Evolutionary conservation across 2,888 invertebrate species (phyloP).

Genomic region (Baccha elongata): DNA sequence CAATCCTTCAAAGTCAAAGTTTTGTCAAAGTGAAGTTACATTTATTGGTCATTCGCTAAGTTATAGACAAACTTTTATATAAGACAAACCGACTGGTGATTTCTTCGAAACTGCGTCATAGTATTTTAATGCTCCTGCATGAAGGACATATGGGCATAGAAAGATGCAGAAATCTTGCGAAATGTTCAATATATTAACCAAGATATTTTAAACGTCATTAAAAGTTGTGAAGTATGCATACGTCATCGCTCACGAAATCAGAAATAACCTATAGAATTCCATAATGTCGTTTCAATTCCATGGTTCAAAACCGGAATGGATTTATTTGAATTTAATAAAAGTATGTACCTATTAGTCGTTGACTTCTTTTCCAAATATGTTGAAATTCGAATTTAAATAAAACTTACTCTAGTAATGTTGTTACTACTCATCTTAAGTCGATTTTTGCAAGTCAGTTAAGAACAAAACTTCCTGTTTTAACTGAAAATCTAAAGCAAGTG

Average conservation of each 20-base stretch:
- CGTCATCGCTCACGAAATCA: constrained; percentile 70
- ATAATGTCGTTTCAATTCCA: constrained; percentile 7
- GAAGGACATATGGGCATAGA: constrained; percentile 74
- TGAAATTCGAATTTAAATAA: constrained; percentile 13
- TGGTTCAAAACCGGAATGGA: constrained; percentile 32
- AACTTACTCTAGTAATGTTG: constrained; percentile 12
- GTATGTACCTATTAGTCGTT: constrained; percentile 23
- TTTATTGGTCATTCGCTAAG: constrained; percentile 40
- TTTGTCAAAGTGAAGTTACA: constrained; percentile 16
- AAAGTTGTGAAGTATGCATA: constrained; percentile 44
- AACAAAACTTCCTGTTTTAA: constrained; percentile 3
- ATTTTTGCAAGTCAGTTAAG: constrained; percentile 12
- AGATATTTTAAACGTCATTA: constrained; percentile 20
- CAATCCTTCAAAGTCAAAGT: constrained; percentile 25
- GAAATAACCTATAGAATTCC: constrained; percentile 44
- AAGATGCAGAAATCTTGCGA: constrained; percentile 73
- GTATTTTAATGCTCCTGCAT: constrained; percentile 74
- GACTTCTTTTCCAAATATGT: constrained; percentile 45
- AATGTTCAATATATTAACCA: constrained; percentile 57
- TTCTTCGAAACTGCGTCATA: constrained; percentile 68
- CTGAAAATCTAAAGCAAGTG: constrained; percentile 10
- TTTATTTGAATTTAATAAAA: constrained; percentile 27
- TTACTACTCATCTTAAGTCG: background rate
- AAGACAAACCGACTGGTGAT: constrained; percentile 62
- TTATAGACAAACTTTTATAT: constrained; percentile 48